These are phyloP conservation scores for Boleophthalmus pectinirostris DNA, from an alignment of 2,113 vertebrate genomes.

Conservation along the genomic window DNA sequence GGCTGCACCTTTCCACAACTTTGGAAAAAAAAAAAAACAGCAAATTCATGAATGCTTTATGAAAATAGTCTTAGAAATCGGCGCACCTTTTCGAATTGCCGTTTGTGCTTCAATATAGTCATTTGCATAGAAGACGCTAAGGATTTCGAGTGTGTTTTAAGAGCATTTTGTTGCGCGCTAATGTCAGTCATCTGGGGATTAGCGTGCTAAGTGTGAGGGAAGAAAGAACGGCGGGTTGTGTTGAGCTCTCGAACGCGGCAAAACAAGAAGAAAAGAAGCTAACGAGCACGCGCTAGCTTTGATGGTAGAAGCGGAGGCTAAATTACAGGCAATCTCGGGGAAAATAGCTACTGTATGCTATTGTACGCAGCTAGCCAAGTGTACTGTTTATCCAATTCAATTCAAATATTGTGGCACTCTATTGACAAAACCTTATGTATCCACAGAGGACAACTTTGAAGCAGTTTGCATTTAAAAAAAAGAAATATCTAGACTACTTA, in stretches of 20 bases:
- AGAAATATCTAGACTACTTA: too few relatives aligned
- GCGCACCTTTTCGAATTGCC: not conserved
- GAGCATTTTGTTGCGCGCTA: constrained; percentile 62
- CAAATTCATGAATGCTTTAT: constrained; percentile 66
- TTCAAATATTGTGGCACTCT: not conserved
- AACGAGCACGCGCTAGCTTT: constrained; percentile 43
- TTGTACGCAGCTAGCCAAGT: not conserved
- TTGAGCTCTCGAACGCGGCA: constrained; percentile 22
- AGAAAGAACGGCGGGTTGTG: constrained; percentile 51
- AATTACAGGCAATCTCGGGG: too few relatives aligned
- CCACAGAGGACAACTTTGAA: too few relatives aligned
- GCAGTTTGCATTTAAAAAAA: too few relatives aligned
- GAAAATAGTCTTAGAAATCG: constrained; percentile 58
- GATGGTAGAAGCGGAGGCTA: constrained; percentile 43
- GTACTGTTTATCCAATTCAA: not conserved
- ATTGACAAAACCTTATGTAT: too few relatives aligned
- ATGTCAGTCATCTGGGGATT: constrained; percentile 57
- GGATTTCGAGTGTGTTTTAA: constrained; percentile 62
- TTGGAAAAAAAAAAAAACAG: constrained; percentile 7
- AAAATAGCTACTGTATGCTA: constrained; percentile 15
- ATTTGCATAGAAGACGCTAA: constrained; percentile 71
- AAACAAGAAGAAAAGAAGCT: constrained; percentile 12
- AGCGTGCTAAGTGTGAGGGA: constrained; percentile 55
- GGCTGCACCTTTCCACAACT: constrained; percentile 45
- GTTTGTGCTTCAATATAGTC: constrained; percentile 36